These are phyloP conservation scores for Osmerus eperlanus DNA, from an alignment of 2,113 vertebrate genomes.

Conservation along the genomic window DNA sequence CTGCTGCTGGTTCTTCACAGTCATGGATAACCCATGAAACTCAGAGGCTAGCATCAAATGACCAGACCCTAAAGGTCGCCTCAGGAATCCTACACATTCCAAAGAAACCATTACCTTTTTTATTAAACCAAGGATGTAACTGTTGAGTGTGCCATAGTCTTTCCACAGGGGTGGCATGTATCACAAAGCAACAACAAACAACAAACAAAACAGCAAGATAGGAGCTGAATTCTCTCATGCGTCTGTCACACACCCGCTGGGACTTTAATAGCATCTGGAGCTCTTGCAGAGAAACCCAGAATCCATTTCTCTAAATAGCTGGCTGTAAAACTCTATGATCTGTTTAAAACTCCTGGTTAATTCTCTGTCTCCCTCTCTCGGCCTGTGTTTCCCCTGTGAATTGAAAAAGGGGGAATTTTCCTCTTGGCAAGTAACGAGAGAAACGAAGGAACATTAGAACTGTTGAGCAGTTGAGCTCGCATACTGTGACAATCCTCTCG, in stretches of 20 bases:
- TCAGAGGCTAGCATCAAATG: too few relatives aligned
- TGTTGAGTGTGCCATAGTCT: constrained; percentile 17
- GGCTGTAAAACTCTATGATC: constrained; percentile 49
- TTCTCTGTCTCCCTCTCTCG: neutral
- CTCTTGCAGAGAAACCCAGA: constrained; percentile 39
- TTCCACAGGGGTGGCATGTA: constrained; percentile 28
- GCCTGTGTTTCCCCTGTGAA: constrained; percentile 1
- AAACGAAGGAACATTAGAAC: constrained; percentile 6
- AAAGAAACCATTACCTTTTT: too few relatives aligned
- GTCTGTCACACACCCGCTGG: constrained; percentile 43
- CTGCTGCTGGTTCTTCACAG: neutral
- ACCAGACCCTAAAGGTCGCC: too few relatives aligned
- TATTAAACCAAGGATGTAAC: too few relatives aligned
- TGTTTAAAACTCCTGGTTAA: constrained; percentile 31
- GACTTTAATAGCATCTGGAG: constrained; percentile 48
- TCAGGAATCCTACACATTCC: too few relatives aligned
- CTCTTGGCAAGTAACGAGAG: constrained; percentile 24
- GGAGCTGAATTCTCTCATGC: constrained; percentile 38
- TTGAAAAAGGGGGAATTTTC: constrained; percentile 28
- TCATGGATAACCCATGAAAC: neutral
- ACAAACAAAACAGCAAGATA: constrained; percentile 34
- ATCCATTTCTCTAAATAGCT: constrained; percentile 43
- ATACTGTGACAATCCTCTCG: neutral
- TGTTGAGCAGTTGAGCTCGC: neutral
- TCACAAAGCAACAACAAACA: constrained; percentile 54